Evolutionary conservation across 2,888 invertebrate species (phyloP), one percentile per base, ranked within the genome.

Genomic region (Lissonota sp.): DNA sequence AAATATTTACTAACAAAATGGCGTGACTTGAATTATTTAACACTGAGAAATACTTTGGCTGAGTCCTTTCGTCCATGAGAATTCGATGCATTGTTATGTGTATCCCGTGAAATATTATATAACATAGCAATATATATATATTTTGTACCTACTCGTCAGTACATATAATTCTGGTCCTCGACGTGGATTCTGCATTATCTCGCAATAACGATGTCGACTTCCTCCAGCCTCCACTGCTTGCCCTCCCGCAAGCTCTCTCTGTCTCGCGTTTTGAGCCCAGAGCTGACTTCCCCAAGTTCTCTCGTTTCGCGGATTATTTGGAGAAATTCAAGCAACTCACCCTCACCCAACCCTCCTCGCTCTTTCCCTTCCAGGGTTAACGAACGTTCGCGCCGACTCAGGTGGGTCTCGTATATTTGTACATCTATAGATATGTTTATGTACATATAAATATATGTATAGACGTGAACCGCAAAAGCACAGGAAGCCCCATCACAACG

Each of bases 381-480:
- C 81, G 78, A 81, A 78, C 81, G 74, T 69, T 66, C 74, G 73
- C 74, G 78, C 60, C 73, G 58, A 69, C 67, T 72, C 76, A 67
- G 71, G 71, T 66, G 51, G 14, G 40, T 74, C 53, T 79, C 10
- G 44, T 71, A 53, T 64, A 53, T 64, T 67, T 60, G 60, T 60
- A 53, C 14, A 57, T 73, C 39, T 49, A 67, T 74, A 67, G 37
- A 55, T 53, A 4, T 51, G 12, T 53, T 16, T 37, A 44, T 37
- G n/a, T 26, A 72, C 46, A 42, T 60, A 51, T 16, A 60, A 53
- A 42, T 62, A 26, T 46, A 14, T 53, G 5, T 6, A 62, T 16
- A 40, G 39, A 49, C 42, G 16, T 16, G 37, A 72, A 72, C 49
- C 51, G 44, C 46, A 67, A 72, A 64, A 70, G 79, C 66, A 37